A percentile compares a stretch with the other conserved stretches of the same genome.
phyloP scores from a whole-genome alignment of 1,140 invertebrate species.

The Psix sp. region DNA sequence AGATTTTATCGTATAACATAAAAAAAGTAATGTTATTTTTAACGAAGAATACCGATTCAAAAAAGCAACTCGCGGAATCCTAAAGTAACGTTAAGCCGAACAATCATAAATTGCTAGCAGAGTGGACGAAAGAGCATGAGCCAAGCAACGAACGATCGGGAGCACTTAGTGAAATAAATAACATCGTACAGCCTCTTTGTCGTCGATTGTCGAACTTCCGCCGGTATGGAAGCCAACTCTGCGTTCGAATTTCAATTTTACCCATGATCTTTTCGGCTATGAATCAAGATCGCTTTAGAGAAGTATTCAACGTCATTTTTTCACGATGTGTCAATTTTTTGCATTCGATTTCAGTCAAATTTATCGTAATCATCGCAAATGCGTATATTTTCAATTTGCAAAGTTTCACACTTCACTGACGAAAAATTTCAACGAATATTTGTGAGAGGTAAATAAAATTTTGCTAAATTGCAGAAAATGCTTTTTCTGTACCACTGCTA shows the following conservation, averaged over 20 bases:
- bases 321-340: constrained; percentile 9
- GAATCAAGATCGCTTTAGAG: constrained; percentile 40
- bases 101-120: constrained; percentile 59
- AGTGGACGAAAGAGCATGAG: constrained; percentile 65
- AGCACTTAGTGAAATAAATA: constrained; percentile 76
- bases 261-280: constrained; percentile 36
- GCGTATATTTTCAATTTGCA: too few species aligned
- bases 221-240: constrained; percentile 45
- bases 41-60: constrained; percentile 53
- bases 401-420: too few species aligned
- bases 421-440: too few species aligned
- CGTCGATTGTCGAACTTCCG: constrained; percentile 74
- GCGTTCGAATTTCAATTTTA: constrained; percentile 53
- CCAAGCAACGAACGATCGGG: constrained; percentile 73
- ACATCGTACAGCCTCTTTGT: constrained; percentile 72
- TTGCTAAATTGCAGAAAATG: too few species aligned
- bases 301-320: constrained; percentile 23
- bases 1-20: constrained; percentile 51
- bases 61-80: constrained; percentile 53
- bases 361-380: too few species aligned
- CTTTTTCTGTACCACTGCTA: too few species aligned
- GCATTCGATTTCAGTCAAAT: background rate
- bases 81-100: constrained; percentile 54
- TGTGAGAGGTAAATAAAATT: too few species aligned
- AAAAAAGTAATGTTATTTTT: constrained; percentile 58